Conservation (phyloP, 1,140 invertebrate species). For the Plectrocnemia conspersa region DNA sequence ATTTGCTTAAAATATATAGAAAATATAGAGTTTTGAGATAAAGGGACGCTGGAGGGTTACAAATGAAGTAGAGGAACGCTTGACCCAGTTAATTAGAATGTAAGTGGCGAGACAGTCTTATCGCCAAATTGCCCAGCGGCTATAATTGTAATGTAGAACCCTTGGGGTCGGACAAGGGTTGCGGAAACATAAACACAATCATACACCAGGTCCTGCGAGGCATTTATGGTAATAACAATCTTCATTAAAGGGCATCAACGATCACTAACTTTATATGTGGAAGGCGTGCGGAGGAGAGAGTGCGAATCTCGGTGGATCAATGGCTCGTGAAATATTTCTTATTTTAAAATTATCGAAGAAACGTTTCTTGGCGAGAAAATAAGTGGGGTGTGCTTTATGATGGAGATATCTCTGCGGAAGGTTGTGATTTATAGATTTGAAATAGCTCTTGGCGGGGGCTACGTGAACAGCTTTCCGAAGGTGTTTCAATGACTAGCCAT, state of each 20-base stretch:
- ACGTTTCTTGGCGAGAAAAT: slow-evolving; percentile 9
- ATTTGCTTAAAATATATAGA: too few species aligned
- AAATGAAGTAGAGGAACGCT: too few species aligned
- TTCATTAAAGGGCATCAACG: too few species aligned
- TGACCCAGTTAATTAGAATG: slow-evolving; percentile 36
- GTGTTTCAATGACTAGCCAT: slow-evolving; percentile 26
- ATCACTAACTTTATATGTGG: too few species aligned
- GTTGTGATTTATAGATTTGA: slow-evolving; percentile 35
- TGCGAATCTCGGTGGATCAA: too few species aligned
- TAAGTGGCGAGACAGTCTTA: slow-evolving; percentile 36
- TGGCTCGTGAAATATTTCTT: not conserved
- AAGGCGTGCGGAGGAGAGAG: too few species aligned
- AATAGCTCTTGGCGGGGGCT: slow-evolving; percentile 32
- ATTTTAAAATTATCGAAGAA: slow-evolving; percentile 9
- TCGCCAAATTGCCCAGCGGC: slow-evolving; percentile 27
- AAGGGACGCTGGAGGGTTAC: too few species aligned
- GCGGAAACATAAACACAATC: slow-evolving; percentile 32
- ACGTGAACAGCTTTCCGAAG: slow-evolving; percentile 32
- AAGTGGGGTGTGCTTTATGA: slow-evolving; percentile 32
- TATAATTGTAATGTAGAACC: slow-evolving; percentile 25
- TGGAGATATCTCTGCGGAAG: slow-evolving; percentile 30
- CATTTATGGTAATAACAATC: slow-evolving; percentile 15
- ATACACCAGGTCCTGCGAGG: not conserved
- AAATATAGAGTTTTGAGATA: too few species aligned
- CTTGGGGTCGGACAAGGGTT: slow-evolving; percentile 27